phyloP scores from a whole-genome alignment of 2,113 vertebrate species.

The Bos indicus region DNA sequence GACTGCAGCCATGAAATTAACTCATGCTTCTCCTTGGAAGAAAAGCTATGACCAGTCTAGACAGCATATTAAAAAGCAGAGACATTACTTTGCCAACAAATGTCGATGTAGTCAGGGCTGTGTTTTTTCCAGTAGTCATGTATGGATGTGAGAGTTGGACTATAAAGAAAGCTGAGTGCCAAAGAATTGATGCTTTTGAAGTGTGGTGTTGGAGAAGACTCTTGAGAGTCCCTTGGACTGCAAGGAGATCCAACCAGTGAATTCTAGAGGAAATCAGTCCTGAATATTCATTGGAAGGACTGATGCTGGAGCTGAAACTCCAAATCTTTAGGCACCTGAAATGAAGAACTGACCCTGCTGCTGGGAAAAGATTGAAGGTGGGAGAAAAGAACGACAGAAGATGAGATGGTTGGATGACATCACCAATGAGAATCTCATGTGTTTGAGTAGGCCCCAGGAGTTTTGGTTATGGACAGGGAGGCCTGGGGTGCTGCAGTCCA shows the following conservation, averaged over 20 bases:
- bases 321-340: background rate
- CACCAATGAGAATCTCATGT: background rate
- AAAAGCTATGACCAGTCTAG: background rate
- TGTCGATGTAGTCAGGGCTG: fast-evolving
- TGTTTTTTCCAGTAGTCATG: background rate
- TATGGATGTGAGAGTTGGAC: background rate
- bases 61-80: background rate
- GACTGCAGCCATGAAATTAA: background rate
- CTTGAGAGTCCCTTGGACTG: background rate
- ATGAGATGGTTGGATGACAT: background rate
- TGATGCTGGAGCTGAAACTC: background rate
- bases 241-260: background rate
- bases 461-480: background rate
- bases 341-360: background rate
- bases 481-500: background rate
- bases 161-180: background rate
- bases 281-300: background rate
- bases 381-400: background rate
- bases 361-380: background rate
- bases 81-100: background rate
- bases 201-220: background rate
- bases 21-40: background rate
- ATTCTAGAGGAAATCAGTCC: background rate
- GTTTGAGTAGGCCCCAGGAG: background rate
- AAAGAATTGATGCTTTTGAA: background rate